phyloP scores from a whole-genome alignment of 2,113 vertebrate species.

The Peromyscus californicus region DNA sequence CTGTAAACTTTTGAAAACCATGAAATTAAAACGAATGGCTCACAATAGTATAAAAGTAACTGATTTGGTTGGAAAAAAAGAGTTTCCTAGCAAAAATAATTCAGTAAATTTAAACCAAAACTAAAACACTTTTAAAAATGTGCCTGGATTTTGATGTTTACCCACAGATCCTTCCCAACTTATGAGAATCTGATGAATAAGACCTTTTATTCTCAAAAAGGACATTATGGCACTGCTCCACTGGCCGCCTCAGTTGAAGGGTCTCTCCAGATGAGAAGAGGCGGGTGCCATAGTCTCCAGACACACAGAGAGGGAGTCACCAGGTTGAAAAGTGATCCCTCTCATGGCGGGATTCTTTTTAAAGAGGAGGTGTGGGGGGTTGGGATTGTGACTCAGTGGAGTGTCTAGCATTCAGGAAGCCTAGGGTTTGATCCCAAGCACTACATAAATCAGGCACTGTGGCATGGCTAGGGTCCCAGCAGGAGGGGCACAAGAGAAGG shows the following conservation, averaged over 20 bases:
- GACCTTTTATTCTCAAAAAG: neutral
- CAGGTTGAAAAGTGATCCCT: neutral
- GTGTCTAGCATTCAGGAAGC: neutral
- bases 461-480: neutral
- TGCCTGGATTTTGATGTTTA: neutral
- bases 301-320: neutral
- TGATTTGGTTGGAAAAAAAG: neutral
- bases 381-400: neutral
- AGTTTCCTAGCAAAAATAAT: neutral
- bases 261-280: neutral
- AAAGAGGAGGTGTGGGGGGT: neutral
- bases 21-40: slow-evolving; percentile 71
- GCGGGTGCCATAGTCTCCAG: no score
- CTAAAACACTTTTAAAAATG: neutral
- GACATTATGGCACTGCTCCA: neutral
- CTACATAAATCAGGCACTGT: neutral
- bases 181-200: neutral
- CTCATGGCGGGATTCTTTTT: neutral
- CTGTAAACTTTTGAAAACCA: slow-evolving; percentile 73
- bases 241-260: neutral
- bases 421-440: neutral
- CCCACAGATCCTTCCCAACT: neutral
- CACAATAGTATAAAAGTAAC: neutral
- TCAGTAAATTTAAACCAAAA: slow-evolving; percentile 26
- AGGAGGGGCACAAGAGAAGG: neutral